Evolutionary conservation across 1,140 invertebrate species (phyloP).

Genomic region (Zaprionus ghesquierei): DNA sequence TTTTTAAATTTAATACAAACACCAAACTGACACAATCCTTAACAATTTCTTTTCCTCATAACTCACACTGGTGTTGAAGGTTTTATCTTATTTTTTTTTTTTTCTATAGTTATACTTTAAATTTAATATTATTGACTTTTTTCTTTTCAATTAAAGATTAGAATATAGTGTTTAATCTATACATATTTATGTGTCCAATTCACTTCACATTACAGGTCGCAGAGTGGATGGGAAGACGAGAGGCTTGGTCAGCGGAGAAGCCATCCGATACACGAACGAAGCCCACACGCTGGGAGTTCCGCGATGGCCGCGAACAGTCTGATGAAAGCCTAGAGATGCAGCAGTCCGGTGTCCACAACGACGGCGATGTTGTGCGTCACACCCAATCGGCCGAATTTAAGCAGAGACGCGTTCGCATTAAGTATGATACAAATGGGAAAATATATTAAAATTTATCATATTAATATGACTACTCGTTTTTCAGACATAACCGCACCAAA

Average conservation of each 20-base stretch:
- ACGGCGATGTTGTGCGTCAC: conserved; percentile 35
- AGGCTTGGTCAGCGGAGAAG: conserved; percentile 90
- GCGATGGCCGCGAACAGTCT: conserved; percentile 84
- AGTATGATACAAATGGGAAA: conserved; percentile 30
- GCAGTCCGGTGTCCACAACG: conserved; percentile 22
- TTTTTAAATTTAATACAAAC: conserved; percentile 45
- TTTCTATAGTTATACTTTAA: background rate
- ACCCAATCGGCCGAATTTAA: conserved; percentile 73
- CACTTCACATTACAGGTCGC: conserved; percentile 79
- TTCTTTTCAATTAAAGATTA: background rate
- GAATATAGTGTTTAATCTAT: conserved; percentile 19
- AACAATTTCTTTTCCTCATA: background rate
- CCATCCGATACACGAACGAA: conserved; percentile 86
- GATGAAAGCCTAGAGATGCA: conserved; percentile 75
- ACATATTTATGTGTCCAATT: background rate
- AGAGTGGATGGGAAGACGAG: conserved; percentile 87
- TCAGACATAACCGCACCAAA: conserved; percentile 74
- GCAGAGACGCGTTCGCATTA: conserved; percentile 74
- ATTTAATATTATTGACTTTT: background rate
- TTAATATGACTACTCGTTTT: background rate
- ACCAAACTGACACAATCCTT: background rate
- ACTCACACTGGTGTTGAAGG: background rate
- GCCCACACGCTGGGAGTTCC: conserved; percentile 88
- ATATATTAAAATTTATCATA: background rate
- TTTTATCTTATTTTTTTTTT: background rate